Percentiles rank a stretch among this genome's conserved stretches.
Conservation (phyloP, 2,113 vertebrate species). For the Cnemophilus loriae region DNA sequence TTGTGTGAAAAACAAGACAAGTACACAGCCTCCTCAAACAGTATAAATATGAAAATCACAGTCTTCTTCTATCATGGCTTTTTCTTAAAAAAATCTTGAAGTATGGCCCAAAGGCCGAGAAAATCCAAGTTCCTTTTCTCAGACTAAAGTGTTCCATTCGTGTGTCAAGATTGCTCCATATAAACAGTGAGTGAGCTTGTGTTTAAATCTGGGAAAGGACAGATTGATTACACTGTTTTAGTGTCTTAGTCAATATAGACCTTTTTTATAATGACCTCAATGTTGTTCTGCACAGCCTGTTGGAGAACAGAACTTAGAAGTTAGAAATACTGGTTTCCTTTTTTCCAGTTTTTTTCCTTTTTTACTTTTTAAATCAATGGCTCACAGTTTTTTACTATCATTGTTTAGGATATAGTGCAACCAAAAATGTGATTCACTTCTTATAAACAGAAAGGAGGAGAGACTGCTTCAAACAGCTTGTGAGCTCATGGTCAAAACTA, state of each 20-base stretch:
- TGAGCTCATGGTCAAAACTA: neutral
- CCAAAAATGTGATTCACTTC: neutral
- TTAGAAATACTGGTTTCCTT: neutral
- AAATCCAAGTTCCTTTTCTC: neutral
- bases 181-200: neutral
- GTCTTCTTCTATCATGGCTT: neutral
- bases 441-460: neutral
- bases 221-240: neutral
- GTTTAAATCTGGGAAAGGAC: neutral
- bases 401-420: neutral
- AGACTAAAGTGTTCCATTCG: neutral
- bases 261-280: neutral
- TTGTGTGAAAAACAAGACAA: neutral
- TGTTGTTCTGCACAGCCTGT: neutral
- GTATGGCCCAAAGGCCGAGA: neutral
- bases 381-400: neutral
- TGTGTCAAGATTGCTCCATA: neutral
- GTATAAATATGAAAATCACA: neutral
- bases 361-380: no score
- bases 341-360: neutral
- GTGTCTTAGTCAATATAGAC: neutral
- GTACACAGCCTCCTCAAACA: neutral
- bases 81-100: neutral
- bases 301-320: neutral
- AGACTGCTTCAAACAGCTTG: neutral